Percentiles rank a stretch among this genome's conserved stretches.
Conservation (phyloP, 2,888 invertebrate genomes). For the Subacronicta megacephala region DNA sequence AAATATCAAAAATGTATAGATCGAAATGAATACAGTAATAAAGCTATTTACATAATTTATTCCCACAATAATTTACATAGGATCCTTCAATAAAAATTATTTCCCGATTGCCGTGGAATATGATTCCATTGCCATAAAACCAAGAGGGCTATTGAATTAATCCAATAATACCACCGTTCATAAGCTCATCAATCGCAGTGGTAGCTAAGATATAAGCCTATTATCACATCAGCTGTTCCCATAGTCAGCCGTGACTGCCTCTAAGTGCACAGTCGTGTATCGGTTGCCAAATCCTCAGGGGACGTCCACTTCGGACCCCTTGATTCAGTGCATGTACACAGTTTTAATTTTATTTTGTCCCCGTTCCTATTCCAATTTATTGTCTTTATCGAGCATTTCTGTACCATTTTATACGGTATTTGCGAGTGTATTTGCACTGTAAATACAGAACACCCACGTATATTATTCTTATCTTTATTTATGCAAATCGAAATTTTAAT, state of each 20-base stretch:
- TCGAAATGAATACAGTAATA: not conserved
- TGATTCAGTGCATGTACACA: conserved; percentile 79
- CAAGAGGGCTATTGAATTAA: conserved; percentile 28
- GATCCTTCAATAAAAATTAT: conserved; percentile 24
- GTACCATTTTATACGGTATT: conserved; percentile 64
- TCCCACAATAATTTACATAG: conserved; percentile 22
- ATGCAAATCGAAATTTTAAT: conserved; percentile 26
- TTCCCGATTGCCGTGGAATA: conserved; percentile 15
- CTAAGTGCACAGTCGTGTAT: conserved; percentile 88
- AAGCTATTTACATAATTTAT: conserved; percentile 1
- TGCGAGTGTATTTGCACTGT: conserved; percentile 40
- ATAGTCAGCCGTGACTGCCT: conserved; percentile 60
- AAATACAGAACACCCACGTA: conserved; percentile 20
- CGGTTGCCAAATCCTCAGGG: conserved; percentile 86
- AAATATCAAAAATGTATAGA: too few relatives aligned
- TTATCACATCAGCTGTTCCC: conserved; percentile 43
- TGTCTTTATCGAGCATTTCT: conserved; percentile 70
- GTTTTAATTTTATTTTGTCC: conserved; percentile 83
- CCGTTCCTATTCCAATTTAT: conserved; percentile 74
- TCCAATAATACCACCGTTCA: conserved; percentile 46
- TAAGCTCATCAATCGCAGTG: conserved; percentile 51
- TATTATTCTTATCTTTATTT: conserved; percentile 45
- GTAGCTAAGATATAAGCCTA: conserved; percentile 47
- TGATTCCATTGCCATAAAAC: conserved; percentile 25
- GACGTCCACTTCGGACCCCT: conserved; percentile 66